Evolutionary conservation across 2,797 vertebrate genomes (phyloP).

Genomic region (Paratrypauchen microcephalus): DNA sequence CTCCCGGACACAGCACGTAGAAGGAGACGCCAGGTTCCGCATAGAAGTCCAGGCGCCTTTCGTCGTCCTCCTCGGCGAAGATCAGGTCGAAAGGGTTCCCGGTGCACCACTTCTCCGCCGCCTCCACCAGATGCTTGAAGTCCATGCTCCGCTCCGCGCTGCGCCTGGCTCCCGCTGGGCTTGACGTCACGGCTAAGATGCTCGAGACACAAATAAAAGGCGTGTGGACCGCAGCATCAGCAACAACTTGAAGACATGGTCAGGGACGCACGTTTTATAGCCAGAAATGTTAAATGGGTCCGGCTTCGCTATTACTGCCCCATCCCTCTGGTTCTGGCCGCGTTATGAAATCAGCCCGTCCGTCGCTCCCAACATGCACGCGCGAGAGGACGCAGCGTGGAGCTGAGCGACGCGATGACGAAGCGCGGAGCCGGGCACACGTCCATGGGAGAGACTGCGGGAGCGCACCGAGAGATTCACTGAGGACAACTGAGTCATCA

Average conservation of each 20-base stretch:
- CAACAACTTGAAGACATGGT: slow-evolving; percentile 62
- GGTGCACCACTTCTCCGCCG: slow-evolving; percentile 95
- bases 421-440: slow-evolving; percentile 55
- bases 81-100: slow-evolving; percentile 95
- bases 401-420: slow-evolving; percentile 75
- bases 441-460: slow-evolving; percentile 46
- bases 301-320: slow-evolving; percentile 52
- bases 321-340: slow-evolving; percentile 62
- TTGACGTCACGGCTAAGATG: slow-evolving; percentile 68
- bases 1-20: slow-evolving; percentile 93
- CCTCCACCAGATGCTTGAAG: slow-evolving; percentile 96
- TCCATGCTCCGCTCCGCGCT: slow-evolving; percentile 80
- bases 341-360: slow-evolving; percentile 73
- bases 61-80: slow-evolving; percentile 92
- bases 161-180: slow-evolving; percentile 62
- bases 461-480: slow-evolving; percentile 3
- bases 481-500: slow-evolving; percentile 6
- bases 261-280: slow-evolving; percentile 44
- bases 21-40: slow-evolving; percentile 96
- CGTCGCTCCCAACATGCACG: slow-evolving; percentile 62
- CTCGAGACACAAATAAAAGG: slow-evolving; percentile 70
- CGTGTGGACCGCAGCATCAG: slow-evolving; percentile 66
- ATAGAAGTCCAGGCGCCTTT: slow-evolving; percentile 96
- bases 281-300: slow-evolving; percentile 37
- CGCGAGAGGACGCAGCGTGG: slow-evolving; percentile 60